Evolutionary conservation across 2,888 invertebrate genomes (phyloP), one percentile per base, ranked within the genome.

Genomic region (Arge pagana): DNA sequence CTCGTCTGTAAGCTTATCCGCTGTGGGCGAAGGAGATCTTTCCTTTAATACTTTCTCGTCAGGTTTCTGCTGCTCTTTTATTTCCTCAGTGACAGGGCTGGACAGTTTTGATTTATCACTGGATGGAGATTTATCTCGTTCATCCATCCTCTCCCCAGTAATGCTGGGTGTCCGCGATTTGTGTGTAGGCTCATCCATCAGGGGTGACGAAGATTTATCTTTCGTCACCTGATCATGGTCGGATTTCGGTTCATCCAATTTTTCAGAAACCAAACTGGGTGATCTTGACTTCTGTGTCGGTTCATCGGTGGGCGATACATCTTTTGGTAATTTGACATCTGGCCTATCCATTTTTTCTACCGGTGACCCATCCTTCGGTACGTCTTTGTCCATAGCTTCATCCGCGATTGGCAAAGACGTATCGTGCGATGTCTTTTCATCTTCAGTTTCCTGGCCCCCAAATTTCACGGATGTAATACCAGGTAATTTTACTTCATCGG

Each of bases 401-500:
- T 16, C 41, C 15, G 16, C 19, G 16, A 28, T 15, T 6, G 41
- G 18, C 28, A 18, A 18, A 23, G 45, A 33, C 23, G 31, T 33
- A 3, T 23, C 23, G 13, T 33, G 21, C n/a, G n/a, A n/a, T n/a
- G 28, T 28, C 28, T 28, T 28, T 8, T 28, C 28, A n/a, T 8
- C 8, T 7, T 28, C 28, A 8, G 7, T n/a, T n/a, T 28, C n/a
- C 28, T 8, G 28, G 7, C n/a, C 28, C n/a, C n/a, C 28, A 7
- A 28, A 28, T 28, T 28, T 28, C 7, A 8, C 28, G 28, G 28
- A 28, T 28, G n/a, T n/a, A 28, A n/a, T n/a, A 8, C 8, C 28
- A n/a, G 28, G 28, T 28, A n/a, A 42, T 52, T 51, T 55, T 24
- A 35, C 41, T 39, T 28, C 42, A 21, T 18, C 8, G 31, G 33